phyloP scores from a whole-genome alignment of 2,888 invertebrate species.

The Notodonta dromedarius region DNA sequence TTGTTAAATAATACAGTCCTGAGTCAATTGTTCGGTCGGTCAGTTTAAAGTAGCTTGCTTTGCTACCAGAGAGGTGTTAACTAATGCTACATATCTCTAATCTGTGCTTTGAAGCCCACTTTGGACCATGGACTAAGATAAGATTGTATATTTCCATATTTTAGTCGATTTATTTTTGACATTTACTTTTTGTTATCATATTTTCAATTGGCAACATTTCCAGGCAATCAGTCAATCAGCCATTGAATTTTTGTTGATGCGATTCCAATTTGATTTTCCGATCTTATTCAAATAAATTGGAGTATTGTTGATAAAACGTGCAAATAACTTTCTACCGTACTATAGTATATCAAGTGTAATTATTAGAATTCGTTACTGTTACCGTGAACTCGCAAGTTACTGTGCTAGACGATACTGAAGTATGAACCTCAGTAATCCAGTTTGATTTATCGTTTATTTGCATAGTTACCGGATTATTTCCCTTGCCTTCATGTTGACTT shows the following conservation, averaged over 20 bases:
- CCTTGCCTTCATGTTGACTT: conserved; percentile 76
- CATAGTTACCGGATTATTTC: conserved; percentile 24
- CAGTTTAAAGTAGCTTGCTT: too few relatives aligned
- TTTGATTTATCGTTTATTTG: conserved; percentile 33
- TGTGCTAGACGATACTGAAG: not conserved
- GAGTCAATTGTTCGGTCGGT: too few relatives aligned
- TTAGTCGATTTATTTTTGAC: not conserved
- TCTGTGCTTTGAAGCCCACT: too few relatives aligned
- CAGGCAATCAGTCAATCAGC: conserved; percentile 24
- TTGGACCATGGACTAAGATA: too few relatives aligned
- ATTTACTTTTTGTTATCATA: not conserved
- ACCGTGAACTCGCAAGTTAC: conserved; percentile 16
- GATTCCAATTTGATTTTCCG: conserved; percentile 23
- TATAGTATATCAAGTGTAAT: not conserved
- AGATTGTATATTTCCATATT: too few relatives aligned
- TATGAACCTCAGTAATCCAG: conserved; percentile 36
- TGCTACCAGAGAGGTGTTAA: too few relatives aligned
- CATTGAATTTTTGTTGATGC: conserved; percentile 37
- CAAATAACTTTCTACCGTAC: not conserved
- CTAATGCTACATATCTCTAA: too few relatives aligned
- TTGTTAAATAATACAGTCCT: too few relatives aligned
- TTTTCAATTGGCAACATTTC: conserved; percentile 15
- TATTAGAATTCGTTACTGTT: conserved; percentile 14
- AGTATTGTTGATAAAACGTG: conserved; percentile 9
- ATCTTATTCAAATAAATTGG: conserved; percentile 14